phyloP scores from a whole-genome alignment of 2,113 vertebrate species.

The Colinus virginianus region DNA sequence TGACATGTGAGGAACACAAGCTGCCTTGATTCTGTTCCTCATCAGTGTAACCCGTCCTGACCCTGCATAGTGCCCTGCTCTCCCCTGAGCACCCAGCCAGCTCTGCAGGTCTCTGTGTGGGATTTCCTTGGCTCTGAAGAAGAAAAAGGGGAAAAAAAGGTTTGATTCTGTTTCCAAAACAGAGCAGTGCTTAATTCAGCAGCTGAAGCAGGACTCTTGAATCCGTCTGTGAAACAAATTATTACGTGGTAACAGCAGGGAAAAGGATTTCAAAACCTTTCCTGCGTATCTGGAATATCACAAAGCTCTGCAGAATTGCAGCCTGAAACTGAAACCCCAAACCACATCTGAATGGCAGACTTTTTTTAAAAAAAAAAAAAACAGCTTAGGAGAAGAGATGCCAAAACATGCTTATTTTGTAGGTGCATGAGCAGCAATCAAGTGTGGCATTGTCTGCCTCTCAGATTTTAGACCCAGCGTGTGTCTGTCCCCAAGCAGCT shows the following conservation, averaged over 20 bases:
- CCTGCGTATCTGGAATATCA: conserved; percentile 10
- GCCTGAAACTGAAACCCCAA: conserved; percentile 3
- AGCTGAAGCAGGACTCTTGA: background rate
- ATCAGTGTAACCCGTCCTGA: background rate
- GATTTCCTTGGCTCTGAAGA: background rate
- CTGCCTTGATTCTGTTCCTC: background rate
- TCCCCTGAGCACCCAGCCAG: background rate
- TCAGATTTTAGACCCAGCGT: background rate
- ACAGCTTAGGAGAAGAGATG: conserved; percentile 17
- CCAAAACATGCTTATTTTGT: conserved; percentile 35
- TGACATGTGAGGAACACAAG: background rate
- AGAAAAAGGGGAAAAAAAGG: background rate
- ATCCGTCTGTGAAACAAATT: conserved; percentile 11
- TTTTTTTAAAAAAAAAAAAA: background rate
- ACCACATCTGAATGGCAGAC: conserved; percentile 24
- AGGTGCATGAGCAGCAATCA: conserved; percentile 17
- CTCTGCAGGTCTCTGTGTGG: background rate
- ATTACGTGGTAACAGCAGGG: background rate
- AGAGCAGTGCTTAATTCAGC: background rate
- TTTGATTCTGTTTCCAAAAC: conserved; percentile 1
- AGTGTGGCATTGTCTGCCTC: conserved; percentile 9
- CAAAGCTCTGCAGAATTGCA: background rate
- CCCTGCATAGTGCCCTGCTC: too few species aligned
- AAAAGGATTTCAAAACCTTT: background rate
- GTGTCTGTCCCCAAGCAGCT: background rate